Evolutionary conservation across 2,888 invertebrate genomes (phyloP), one percentile per base, ranked within the genome.

Genomic region (Oscheius sp.): DNA sequence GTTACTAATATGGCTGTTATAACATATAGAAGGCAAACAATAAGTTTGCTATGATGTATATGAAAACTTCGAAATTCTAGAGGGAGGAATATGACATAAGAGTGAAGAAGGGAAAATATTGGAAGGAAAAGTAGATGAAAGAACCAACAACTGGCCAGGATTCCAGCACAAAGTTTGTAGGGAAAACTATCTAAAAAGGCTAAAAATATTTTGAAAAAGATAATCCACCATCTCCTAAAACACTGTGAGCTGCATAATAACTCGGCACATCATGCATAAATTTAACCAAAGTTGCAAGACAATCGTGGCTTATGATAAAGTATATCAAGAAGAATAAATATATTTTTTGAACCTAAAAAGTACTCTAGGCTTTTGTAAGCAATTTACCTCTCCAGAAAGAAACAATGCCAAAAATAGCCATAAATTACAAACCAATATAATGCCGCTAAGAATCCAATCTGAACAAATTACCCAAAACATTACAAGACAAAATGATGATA

Each of bases 81-180:
- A 37, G 39, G 37, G 25, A 37, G 20, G 33, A 42, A 25, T 5
- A 58, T 12, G 3, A 42, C 58, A 12, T 17, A 23, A 17, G 42
- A 42, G 25, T 58, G 33, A 25, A 58, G 58, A 58, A 58, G 33
- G 17, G 58, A 58, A 25, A 58, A 58, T n/a, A 58, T 10, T 2
- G 58, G 58, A 5, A 58, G 58, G 17, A 58, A 37, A 2, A 58
- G 25, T 5, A 58, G 42, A 15, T 25, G 27, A 25, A 34, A 58
- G 42, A 58, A 58, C 25, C 37, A 58, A 4, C 20, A 25, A n/a
- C 33, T 15, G 34, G 23, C 37, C 17, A 34, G 58, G 42, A 37
- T 37, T 12, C 17, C 15, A 2, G 42, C 23, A 15, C 20, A 10
- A 17, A 58, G 8, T 0, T 12, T 25, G 8, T 12, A 34, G 3